phyloP scores from a whole-genome alignment of 2,113 vertebrate species.

The Zonotrichia leucophrys region DNA sequence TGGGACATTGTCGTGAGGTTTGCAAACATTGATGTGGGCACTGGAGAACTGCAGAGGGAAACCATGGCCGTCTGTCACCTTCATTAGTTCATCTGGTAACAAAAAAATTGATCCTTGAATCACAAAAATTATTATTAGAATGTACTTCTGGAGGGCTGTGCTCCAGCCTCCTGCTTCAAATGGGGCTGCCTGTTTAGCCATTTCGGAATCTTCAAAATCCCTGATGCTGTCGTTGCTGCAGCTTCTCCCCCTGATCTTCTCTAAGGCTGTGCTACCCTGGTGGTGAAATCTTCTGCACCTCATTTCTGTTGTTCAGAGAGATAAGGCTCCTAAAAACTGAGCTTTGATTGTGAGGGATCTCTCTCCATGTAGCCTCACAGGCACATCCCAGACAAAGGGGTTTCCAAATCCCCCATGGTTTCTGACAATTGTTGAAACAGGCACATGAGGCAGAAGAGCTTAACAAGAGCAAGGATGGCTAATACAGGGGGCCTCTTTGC shows the following conservation, averaged over 20 bases:
- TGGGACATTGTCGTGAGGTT: background rate
- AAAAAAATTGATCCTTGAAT: background rate
- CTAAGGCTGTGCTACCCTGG: fast-evolving
- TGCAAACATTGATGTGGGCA: background rate
- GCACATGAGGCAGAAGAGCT: background rate
- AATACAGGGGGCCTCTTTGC: background rate
- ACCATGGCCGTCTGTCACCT: background rate
- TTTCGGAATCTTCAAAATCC: background rate
- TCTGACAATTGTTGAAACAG: background rate
- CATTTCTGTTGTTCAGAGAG: background rate
- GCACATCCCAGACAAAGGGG: background rate
- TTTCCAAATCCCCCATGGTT: background rate
- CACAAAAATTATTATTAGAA: background rate
- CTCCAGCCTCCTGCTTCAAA: background rate
- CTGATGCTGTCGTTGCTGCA: background rate
- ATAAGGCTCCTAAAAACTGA: background rate
- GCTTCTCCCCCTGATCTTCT: background rate
- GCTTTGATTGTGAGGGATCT: background rate
- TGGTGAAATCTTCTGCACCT: background rate
- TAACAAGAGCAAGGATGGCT: fast-evolving
- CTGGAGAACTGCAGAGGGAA: background rate
- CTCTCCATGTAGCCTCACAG: background rate
- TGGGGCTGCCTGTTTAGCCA: background rate
- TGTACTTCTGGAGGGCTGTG: background rate
- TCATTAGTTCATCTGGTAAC: background rate